These are phyloP conservation scores for Bubo scandiacus DNA, from an alignment of 2,113 vertebrate genomes.

Conservation along the genomic window DNA sequence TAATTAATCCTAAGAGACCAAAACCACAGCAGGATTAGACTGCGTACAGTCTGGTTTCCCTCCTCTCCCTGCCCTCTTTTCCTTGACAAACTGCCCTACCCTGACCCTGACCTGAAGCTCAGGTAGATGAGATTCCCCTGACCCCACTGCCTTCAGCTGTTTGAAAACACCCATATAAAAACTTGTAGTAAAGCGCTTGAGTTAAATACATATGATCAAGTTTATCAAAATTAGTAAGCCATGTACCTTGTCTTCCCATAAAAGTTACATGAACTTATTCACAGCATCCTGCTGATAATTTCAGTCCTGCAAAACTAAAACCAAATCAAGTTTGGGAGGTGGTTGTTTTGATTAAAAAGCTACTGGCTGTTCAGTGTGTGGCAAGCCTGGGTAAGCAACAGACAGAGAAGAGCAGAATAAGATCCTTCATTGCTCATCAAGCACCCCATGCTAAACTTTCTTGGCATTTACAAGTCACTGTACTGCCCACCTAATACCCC, in stretches of 20 bases:
- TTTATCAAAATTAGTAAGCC: background rate
- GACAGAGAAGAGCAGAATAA: background rate
- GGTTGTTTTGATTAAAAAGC: background rate
- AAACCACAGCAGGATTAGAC: background rate
- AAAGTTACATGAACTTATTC: background rate
- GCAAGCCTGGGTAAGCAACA: background rate
- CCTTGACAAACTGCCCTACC: background rate
- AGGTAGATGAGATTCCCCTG: background rate
- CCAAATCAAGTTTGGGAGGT: background rate
- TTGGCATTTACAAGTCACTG: background rate
- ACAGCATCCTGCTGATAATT: background rate
- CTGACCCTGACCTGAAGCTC: background rate
- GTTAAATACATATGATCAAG: background rate
- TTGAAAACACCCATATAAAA: background rate
- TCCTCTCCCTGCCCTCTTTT: background rate
- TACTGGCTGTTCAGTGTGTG: background rate
- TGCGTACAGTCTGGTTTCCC: background rate
- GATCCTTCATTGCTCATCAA: background rate
- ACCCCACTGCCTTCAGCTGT: background rate
- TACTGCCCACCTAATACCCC: background rate
- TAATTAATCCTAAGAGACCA: background rate
- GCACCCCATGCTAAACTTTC: background rate
- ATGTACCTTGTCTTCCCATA: background rate
- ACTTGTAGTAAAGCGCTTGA: background rate
- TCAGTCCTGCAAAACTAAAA: slow-evolving; percentile 15